phyloP scores from a whole-genome alignment of 2,888 invertebrate species.

The Cinara cedri region DNA sequence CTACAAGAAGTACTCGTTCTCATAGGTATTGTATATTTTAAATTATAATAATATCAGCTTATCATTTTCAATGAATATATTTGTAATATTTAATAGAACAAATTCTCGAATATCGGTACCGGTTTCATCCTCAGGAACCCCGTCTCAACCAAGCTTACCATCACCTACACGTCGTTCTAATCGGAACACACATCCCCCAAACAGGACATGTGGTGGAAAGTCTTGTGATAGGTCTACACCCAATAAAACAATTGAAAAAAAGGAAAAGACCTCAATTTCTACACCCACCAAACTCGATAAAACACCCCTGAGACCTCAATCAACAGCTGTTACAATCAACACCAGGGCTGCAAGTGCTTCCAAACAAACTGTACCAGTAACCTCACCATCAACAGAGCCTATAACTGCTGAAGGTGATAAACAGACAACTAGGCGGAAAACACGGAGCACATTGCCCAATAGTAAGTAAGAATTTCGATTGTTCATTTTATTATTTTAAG shows the following conservation, averaged over 20 bases:
- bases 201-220: conserved; percentile 49
- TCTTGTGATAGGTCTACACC: conserved; percentile 52
- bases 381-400: conserved; percentile 58
- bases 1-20: conserved; percentile 63
- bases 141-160: conserved; percentile 50
- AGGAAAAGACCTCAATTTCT: conserved; percentile 29
- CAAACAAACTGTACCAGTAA: conserved; percentile 51
- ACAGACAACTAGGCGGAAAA: conserved; percentile 60
- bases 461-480: conserved; percentile 58
- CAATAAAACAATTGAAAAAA: conserved; percentile 54
- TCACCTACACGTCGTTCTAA: conserved; percentile 54
- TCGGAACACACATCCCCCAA: conserved; percentile 54
- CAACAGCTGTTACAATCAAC: conserved; percentile 51
- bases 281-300: conserved; percentile 45
- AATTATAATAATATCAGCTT: conserved; percentile 9
- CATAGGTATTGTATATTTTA: conserved; percentile 61
- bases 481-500: not conserved
- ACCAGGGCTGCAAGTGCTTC: conserved; percentile 53
- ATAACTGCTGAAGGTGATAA: conserved; percentile 57
- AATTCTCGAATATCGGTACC: conserved; percentile 44
- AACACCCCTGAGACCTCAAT: conserved; percentile 53
- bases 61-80: not conserved
- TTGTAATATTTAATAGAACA: conserved; percentile 38
- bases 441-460: conserved; percentile 60
- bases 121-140: conserved; percentile 12